phyloP scores from a whole-genome alignment of 1,140 invertebrate genomes.

The Camponotus pennsylvanicus region DNA sequence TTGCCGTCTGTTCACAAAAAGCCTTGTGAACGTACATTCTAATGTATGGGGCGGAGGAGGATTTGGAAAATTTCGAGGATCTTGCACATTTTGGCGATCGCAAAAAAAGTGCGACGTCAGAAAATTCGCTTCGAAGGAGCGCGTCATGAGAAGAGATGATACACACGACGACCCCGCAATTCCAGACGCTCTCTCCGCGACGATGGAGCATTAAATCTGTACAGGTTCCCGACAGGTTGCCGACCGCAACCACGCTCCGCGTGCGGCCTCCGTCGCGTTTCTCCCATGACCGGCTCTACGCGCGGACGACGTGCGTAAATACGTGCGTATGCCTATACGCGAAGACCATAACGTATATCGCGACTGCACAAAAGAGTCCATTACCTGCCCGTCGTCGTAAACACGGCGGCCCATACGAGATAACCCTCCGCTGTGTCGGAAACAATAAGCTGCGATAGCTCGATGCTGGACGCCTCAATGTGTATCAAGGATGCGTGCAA shows the following conservation, averaged over 20 bases:
- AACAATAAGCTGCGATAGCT: slow-evolving; percentile 22
- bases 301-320: slow-evolving; percentile 34
- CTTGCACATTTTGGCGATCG: too few species aligned
- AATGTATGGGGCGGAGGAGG: too few species aligned
- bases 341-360: slow-evolving; percentile 57
- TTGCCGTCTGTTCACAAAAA: too few species aligned
- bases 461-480: too few species aligned
- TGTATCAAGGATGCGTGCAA: not conserved
- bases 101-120: too few species aligned
- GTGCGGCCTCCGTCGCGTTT: slow-evolving; percentile 54
- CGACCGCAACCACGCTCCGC: slow-evolving; percentile 60
- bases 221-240: slow-evolving; percentile 71
- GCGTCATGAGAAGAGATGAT: slow-evolving; percentile 2
- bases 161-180: not conserved
- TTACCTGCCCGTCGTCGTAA: slow-evolving; percentile 27
- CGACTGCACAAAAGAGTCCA: slow-evolving; percentile 30
- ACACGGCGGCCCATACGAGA: not conserved
- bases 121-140: not conserved
- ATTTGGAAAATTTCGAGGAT: too few species aligned
- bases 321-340: not conserved
- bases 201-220: slow-evolving; percentile 58
- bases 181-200: slow-evolving; percentile 7
- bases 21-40: too few species aligned
- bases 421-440: slow-evolving; percentile 19
- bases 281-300: slow-evolving; percentile 61